A percentile compares a stretch with the other conserved stretches of the same genome.
phyloP scores from a whole-genome alignment of 2,113 vertebrate genomes.

The Amia ocellicauda region DNA sequence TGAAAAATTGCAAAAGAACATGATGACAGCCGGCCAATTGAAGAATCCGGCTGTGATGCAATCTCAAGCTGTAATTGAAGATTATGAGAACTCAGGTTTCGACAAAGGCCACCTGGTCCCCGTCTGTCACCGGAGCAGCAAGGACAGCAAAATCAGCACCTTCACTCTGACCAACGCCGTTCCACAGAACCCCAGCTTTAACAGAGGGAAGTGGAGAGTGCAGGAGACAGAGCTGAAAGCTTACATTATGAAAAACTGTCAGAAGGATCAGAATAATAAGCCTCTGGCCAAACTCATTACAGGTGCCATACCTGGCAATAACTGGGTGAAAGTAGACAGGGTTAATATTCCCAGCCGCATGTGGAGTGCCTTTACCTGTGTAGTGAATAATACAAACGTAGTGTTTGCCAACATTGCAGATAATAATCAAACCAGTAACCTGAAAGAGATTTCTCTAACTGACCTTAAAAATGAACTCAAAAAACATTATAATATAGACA shows the following conservation, averaged over 20 bases:
- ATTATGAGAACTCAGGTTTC: background rate
- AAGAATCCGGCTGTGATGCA: too few species aligned
- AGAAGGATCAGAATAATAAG: too few species aligned
- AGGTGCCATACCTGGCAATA: background rate
- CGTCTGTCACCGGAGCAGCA: slow-evolving; percentile 6
- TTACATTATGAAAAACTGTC: rapidly evolving
- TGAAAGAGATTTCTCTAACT: too few species aligned
- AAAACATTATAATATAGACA: too few species aligned
- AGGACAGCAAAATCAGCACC: background rate
- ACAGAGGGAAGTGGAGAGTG: background rate
- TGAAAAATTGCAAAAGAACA: too few species aligned
- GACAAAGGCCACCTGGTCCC: slow-evolving; percentile 20
- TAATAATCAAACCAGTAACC: too few species aligned
- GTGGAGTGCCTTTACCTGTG: too few species aligned
- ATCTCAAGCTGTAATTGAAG: slow-evolving; percentile 13
- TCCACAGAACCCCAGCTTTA: background rate
- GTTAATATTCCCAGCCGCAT: too few species aligned
- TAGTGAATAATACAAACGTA: too few species aligned
- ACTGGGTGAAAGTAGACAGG: background rate
- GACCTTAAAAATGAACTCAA: too few species aligned
- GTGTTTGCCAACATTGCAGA: too few species aligned
- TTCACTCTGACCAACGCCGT: slow-evolving; percentile 28
- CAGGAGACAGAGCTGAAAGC: background rate
- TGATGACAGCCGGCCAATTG: too few species aligned
- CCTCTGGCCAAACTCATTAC: background rate